Evolutionary conservation across 2,113 vertebrate species (phyloP), one percentile per base, ranked within the genome.

Genomic region (Megaptera novaeangliae): DNA sequence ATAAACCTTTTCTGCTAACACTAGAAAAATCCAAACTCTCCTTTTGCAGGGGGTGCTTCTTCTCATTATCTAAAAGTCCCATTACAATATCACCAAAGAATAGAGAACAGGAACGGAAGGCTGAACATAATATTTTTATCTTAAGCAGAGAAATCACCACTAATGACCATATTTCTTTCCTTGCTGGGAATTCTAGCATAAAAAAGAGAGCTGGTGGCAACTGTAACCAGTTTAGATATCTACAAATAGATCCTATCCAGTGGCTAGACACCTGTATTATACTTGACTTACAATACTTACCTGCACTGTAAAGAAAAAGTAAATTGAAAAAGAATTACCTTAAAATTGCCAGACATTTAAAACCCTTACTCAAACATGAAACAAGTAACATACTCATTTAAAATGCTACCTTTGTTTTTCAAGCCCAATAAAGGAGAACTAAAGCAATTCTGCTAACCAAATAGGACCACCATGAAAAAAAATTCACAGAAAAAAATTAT

Each of bases 221-320:
- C 13, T 88, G n/a, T 8, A 88, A 87, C 27, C 39, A 77, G n/a
- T 85, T 94, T 82, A 78, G 6, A 39, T 36, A 87, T 36, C 34
- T 46, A 77, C 39, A 93, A 77, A 34, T n/a, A 52, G 8, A 93
- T 91, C n/a, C 46, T 66, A 93, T 25, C 59, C 80, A 96, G 25
- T 86, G 61, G 23, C 6, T 77, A n/a, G 44, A 61, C 4, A 91
- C 15, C 36, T 75, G 3, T 74, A 14, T 88, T 91, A 74, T 18
- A 81, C 23, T 87, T 75, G 46, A 78, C 18, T 81, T 82, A 68
- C n/a, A 84, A 84, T 80, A 97, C 83, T 97, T 97, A 97, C 36
- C 91, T 88, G 75, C 9, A 20, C 14, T 74, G 59, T 18, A 81
- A 29, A 52, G 49, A 92, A 29, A 91, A 59, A 66, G 1, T 31